These are phyloP conservation scores for Dilophus febrilis DNA, from an alignment of 2,888 invertebrate species.

Conservation along the genomic window DNA sequence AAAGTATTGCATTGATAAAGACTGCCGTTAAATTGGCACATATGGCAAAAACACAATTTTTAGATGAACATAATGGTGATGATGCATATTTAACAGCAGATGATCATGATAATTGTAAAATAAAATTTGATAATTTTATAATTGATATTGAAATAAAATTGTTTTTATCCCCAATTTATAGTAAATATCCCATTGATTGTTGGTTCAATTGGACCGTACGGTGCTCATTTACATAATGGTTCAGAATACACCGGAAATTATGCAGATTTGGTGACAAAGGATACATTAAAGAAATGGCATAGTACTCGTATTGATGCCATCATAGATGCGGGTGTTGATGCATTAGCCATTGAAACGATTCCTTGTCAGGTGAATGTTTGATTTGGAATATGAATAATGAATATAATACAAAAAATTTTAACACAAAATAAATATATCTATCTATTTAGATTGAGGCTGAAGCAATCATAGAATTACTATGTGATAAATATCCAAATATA, in stretches of 20 bases:
- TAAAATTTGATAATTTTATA: no score
- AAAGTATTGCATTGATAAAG: conserved; percentile 54
- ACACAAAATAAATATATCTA: conserved; percentile 3
- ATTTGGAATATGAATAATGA: no score
- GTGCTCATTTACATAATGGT: conserved; percentile 75
- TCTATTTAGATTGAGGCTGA: conserved; percentile 47
- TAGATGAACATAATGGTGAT: conserved; percentile 38
- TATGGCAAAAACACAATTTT: conserved; percentile 45
- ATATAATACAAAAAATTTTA: neutral
- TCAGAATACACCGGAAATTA: conserved; percentile 88
- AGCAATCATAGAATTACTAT: conserved; percentile 58
- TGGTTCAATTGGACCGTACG: conserved; percentile 86
- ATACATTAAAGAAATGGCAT: conserved; percentile 71
- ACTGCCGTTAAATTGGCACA: conserved; percentile 58
- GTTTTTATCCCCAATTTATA: no score
- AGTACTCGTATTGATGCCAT: conserved; percentile 62
- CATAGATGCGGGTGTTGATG: conserved; percentile 62
- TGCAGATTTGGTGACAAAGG: conserved; percentile 42
- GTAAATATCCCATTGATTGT: conserved; percentile 48
- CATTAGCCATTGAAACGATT: conserved; percentile 82
- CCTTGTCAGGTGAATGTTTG: conserved; percentile 55
- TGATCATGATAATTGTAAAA: neutral
- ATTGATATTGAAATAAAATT: no score
- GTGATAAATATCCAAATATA: conserved; percentile 52
- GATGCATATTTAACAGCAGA: no score